phyloP scores from a whole-genome alignment of 2,888 invertebrate species.

The Tyria jacobaeae region DNA sequence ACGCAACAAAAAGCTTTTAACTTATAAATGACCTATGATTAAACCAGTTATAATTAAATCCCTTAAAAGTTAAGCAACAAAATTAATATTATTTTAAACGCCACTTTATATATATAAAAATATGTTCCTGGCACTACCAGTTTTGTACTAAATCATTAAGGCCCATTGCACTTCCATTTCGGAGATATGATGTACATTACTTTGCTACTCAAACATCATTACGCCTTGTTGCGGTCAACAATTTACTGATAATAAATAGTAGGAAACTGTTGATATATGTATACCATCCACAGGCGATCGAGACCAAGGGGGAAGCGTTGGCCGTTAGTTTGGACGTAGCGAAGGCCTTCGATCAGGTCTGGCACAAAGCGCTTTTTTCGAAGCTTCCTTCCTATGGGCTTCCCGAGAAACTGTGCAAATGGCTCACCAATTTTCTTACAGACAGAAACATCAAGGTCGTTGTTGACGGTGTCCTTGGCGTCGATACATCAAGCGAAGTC shows the following conservation, averaged over 20 bases:
- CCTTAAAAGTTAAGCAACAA: background rate
- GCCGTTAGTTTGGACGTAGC: too few relatives aligned
- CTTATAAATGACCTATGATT: background rate
- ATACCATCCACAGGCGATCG: too few relatives aligned
- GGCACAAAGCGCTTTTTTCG: too few relatives aligned
- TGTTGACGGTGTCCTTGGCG: too few relatives aligned
- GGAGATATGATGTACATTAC: background rate
- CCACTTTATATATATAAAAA: background rate
- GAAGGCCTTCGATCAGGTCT: too few relatives aligned
- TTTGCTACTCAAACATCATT: background rate
- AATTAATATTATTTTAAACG: background rate
- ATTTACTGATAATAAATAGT: background rate
- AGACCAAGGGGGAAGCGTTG: too few relatives aligned
- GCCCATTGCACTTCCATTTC: background rate
- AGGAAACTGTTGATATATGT: background rate
- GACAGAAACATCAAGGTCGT: too few relatives aligned
- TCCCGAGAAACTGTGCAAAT: too few relatives aligned
- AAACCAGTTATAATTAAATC: slow-evolving; percentile 2
- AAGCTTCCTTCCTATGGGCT: too few relatives aligned
- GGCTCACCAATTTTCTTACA: too few relatives aligned
- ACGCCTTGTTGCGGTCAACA: background rate
- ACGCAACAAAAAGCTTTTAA: background rate
- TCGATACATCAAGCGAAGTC: too few relatives aligned
- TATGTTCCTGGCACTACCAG: background rate
- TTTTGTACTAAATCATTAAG: background rate